Conservation (phyloP, 2,888 invertebrate species). For the Ochropleura plecta region DNA sequence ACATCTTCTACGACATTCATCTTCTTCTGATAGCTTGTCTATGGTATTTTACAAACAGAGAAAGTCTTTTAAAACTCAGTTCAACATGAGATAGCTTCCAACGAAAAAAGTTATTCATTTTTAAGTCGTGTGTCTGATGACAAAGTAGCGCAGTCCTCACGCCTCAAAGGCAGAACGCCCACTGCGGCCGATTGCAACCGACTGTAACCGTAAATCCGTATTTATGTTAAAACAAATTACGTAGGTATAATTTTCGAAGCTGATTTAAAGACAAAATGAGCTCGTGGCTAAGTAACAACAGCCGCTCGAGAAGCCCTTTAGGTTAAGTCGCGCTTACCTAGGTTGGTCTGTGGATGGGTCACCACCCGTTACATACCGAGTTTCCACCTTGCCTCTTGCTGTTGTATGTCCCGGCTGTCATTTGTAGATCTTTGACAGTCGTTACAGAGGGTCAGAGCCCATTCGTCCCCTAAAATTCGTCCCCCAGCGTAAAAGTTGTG, state of each 20-base stretch:
- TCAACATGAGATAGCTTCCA: background rate
- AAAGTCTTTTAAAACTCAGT: background rate
- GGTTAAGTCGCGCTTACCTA: no score
- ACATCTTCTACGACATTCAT: background rate
- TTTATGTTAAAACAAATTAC: constrained; percentile 11
- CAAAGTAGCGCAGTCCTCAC: constrained; percentile 17
- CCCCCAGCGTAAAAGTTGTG: no score
- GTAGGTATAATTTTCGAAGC: background rate
- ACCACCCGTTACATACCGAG: no score
- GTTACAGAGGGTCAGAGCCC: no score
- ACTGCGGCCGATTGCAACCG: constrained; percentile 40
- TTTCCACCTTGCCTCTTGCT: no score
- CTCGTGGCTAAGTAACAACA: background rate
- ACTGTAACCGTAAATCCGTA: background rate
- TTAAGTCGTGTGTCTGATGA: constrained; percentile 31
- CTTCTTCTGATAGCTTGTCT: background rate
- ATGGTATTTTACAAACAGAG: background rate
- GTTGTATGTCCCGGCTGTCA: no score
- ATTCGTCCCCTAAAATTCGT: no score
- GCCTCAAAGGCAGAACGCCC: constrained; percentile 12
- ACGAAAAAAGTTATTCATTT: constrained; percentile 35
- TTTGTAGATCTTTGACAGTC: no score
- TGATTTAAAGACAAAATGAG: background rate
- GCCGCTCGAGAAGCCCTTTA: no score
- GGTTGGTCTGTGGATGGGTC: no score